phyloP scores from a whole-genome alignment of 2,888 invertebrate genomes.

The Andrena flavipes region DNA sequence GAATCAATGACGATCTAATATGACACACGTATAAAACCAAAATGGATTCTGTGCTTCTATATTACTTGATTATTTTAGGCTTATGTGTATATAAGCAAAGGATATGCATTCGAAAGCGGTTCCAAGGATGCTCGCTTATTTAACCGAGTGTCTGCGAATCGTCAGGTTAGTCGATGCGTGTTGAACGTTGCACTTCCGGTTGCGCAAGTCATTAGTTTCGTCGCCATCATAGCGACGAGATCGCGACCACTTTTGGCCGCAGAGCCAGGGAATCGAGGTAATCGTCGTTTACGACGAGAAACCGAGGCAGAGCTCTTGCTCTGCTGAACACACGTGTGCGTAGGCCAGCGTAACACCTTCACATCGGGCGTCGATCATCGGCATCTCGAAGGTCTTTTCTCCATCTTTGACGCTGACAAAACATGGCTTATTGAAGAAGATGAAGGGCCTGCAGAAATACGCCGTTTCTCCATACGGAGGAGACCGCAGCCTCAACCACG shows the following conservation, averaged over 20 bases:
- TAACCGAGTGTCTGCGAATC: not conserved
- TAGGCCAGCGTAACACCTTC: slow-evolving; percentile 42
- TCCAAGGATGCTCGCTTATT: not conserved
- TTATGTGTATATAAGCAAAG: not conserved
- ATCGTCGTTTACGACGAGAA: slow-evolving; percentile 89
- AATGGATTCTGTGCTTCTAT: not conserved
- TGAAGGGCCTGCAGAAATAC: slow-evolving; percentile 90
- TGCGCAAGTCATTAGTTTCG: slow-evolving; percentile 81
- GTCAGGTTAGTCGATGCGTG: not conserved
- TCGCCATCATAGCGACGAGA: slow-evolving; percentile 91
- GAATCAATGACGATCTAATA: not conserved
- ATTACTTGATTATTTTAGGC: not conserved
- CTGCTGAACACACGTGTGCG: slow-evolving; percentile 44
- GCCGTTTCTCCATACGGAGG: slow-evolving; percentile 91
- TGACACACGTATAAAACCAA: not conserved
- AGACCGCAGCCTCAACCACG: slow-evolving; percentile 86
- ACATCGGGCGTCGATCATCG: slow-evolving; percentile 58
- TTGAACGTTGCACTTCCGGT: slow-evolving; percentile 59
- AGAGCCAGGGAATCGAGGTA: slow-evolving; percentile 75
- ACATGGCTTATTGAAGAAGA: slow-evolving; percentile 92
- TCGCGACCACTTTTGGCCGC: slow-evolving; percentile 85
- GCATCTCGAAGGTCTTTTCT: slow-evolving; percentile 72
- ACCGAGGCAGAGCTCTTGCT: slow-evolving; percentile 85
- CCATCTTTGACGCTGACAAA: slow-evolving; percentile 83
- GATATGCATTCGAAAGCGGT: not conserved